Evolutionary conservation across 2,113 vertebrate genomes (phyloP).

Genomic region (Athene noctua): DNA sequence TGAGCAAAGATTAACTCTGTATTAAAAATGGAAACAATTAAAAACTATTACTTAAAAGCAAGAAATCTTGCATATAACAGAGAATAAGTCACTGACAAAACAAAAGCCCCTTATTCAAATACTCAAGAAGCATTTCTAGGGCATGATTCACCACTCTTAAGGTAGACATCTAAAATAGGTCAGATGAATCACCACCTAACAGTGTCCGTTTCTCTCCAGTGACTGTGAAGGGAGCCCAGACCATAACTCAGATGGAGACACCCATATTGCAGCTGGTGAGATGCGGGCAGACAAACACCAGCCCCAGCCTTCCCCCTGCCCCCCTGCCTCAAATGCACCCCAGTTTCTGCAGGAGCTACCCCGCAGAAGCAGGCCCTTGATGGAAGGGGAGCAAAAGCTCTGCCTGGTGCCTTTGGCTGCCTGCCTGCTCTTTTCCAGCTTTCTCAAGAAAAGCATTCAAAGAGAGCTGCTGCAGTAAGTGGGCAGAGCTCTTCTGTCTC

Average conservation of each 20-base stretch:
- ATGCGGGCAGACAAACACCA: background rate
- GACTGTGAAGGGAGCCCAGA: background rate
- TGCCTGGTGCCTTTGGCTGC: background rate
- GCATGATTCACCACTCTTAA: background rate
- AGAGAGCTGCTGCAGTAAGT: background rate
- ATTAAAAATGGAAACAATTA: background rate
- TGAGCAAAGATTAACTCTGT: background rate
- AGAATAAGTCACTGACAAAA: background rate
- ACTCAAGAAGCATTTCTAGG: background rate
- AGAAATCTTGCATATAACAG: background rate
- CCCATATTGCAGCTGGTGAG: background rate
- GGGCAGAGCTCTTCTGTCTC: background rate
- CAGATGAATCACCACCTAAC: background rate
- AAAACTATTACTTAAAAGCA: background rate
- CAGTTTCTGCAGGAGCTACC: background rate
- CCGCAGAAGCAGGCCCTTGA: background rate
- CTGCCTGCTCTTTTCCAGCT: background rate
- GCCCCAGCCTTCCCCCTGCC: background rate
- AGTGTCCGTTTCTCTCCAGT: background rate
- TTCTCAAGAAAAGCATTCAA: background rate
- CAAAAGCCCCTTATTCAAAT: background rate
- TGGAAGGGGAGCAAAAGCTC: background rate
- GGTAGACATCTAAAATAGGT: background rate
- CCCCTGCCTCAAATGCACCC: no score
- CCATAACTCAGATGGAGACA: background rate